Evolutionary conservation across 2,888 invertebrate species (phyloP).

Genomic region (Labia minor): DNA sequence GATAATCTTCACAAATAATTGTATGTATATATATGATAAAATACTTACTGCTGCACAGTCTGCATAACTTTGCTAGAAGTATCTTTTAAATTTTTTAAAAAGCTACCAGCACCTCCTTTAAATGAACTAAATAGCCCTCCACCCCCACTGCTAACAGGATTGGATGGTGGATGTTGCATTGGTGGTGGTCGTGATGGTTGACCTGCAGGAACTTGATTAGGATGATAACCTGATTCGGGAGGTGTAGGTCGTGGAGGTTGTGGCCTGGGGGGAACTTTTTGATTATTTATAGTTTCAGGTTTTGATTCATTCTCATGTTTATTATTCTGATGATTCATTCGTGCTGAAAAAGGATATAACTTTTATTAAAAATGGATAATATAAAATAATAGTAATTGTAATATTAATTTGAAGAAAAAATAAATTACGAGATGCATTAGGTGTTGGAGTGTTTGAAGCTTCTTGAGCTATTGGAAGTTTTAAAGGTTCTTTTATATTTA

Average conservation of each 20-base stretch:
- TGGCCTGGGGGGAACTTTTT: conserved; percentile 27
- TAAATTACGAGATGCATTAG: not conserved
- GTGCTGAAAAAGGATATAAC: conserved; percentile 16
- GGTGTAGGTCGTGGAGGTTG: conserved; percentile 21
- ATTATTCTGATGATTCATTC: not conserved
- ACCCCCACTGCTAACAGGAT: conserved; percentile 19
- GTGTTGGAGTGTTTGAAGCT: not conserved
- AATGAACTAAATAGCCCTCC: conserved; percentile 73
- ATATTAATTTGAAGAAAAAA: not conserved
- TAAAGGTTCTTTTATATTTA: conserved; percentile 70
- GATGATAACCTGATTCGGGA: not conserved
- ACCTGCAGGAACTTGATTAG: conserved; percentile 3
- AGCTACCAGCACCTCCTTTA: conserved; percentile 84
- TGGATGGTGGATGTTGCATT: not conserved
- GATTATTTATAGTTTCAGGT: conserved; percentile 18
- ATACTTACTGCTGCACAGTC: conserved; percentile 78
- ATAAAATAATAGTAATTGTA: not conserved
- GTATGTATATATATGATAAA: not conserved
- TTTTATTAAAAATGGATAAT: not conserved
- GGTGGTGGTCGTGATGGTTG: conserved; percentile 5
- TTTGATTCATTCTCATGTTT: not conserved
- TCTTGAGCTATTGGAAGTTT: conserved; percentile 32
- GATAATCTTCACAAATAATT: too few relatives aligned
- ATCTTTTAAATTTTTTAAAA: conserved; percentile 88
- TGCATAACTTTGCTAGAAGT: conserved; percentile 95